Conservation (phyloP, 2,888 invertebrate genomes). For the Pristionchus fissidentatus region DNA sequence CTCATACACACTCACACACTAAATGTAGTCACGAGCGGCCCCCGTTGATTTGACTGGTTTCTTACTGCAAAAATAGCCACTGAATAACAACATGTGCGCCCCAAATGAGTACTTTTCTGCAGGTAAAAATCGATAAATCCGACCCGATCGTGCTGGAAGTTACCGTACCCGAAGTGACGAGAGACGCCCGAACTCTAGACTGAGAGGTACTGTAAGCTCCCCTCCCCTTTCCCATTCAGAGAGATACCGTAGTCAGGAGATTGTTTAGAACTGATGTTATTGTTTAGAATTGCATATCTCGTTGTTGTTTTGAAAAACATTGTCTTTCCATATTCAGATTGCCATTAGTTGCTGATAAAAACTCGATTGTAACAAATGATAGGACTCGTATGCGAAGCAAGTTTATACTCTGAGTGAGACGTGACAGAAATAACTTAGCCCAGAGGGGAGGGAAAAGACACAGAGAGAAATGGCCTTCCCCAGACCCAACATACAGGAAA, state of each 20-base stretch:
- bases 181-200: constrained; percentile 52
- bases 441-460: neutral
- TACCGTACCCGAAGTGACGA: constrained; percentile 49
- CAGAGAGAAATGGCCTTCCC: neutral
- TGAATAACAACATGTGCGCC: neutral
- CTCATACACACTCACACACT: neutral
- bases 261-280: neutral
- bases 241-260: neutral
- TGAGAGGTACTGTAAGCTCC: constrained; percentile 12
- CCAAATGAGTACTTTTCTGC: constrained; percentile 77
- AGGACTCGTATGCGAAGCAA: constrained; percentile 15
- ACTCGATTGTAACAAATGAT: neutral
- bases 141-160: constrained; percentile 54
- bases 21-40: constrained; percentile 14
- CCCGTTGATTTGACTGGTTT: neutral
- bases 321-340: neutral
- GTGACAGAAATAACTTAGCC: constrained; percentile 29
- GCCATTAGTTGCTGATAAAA: constrained; percentile 39
- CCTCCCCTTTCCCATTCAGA: too few relatives aligned
- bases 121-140: constrained; percentile 50
- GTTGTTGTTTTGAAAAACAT: neutral
- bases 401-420: constrained; percentile 37
- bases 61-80: constrained; percentile 9
- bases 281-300: constrained; percentile 3
- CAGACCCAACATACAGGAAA: too few relatives aligned